phyloP scores from a whole-genome alignment of 2,113 vertebrate genomes.

The Hipposideros armiger region DNA sequence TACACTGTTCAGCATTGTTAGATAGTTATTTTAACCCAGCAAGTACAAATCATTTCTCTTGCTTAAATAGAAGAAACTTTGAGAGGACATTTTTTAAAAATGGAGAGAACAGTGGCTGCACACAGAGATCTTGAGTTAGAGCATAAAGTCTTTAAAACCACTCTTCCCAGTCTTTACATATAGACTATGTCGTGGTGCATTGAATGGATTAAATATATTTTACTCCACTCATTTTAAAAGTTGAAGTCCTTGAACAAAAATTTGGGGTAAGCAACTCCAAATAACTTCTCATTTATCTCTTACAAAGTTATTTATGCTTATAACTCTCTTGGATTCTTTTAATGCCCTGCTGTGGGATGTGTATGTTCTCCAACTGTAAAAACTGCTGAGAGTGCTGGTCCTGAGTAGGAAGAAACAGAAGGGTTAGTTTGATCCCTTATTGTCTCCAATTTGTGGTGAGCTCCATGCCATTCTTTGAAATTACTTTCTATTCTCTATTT shows the following conservation, averaged over 20 bases:
- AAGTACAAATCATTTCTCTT: neutral
- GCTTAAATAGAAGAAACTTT: neutral
- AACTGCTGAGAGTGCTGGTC: neutral
- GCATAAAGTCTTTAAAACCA: neutral
- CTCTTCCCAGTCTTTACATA: neutral
- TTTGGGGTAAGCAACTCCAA: neutral
- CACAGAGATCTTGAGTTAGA: neutral
- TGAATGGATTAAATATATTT: slow-evolving; percentile 25
- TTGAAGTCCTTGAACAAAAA: slow-evolving; percentile 5
- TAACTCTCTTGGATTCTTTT: neutral
- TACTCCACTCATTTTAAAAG: neutral
- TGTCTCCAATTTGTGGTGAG: neutral
- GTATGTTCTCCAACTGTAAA: neutral
- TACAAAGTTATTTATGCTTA: neutral
- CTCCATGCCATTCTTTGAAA: neutral
- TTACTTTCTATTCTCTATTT: neutral
- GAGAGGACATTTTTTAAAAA: neutral
- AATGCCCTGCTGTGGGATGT: neutral
- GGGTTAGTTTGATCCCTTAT: neutral
- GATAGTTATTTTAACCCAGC: neutral
- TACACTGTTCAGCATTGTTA: neutral
- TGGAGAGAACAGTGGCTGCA: neutral
- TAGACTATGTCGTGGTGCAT: neutral
- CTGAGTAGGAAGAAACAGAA: slow-evolving; percentile 22
- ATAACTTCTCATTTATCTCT: neutral